Evolutionary conservation across 64 coral and sea anemone species (phyloP).

Genomic region (Montipora efflorescens): DNA sequence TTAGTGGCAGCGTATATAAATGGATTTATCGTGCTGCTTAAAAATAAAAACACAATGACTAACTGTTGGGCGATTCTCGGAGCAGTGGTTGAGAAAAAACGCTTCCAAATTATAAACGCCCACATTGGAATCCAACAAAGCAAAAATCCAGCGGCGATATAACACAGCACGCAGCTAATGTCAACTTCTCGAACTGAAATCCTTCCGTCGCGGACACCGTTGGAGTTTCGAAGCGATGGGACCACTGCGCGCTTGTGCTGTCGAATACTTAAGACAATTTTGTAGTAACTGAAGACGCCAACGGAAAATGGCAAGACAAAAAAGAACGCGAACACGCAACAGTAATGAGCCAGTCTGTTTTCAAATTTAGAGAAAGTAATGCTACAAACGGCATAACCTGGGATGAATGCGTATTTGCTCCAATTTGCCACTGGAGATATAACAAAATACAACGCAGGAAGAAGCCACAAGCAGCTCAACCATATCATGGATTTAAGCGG

Average conservation of each 20-base stretch:
- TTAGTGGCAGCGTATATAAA: constrained; percentile 11
- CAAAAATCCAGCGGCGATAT: background rate
- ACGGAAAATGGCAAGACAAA: background rate
- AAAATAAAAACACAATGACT: background rate
- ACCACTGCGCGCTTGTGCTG: background rate
- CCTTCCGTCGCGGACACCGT: background rate
- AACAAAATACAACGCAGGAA: background rate
- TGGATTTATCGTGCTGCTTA: constrained; percentile 24
- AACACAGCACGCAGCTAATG: background rate
- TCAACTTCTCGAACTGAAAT: constrained; percentile 14
- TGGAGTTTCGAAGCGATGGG: background rate
- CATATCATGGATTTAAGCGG: background rate
- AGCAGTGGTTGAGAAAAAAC: background rate
- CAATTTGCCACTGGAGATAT: background rate
- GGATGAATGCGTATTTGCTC: background rate
- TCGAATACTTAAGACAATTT: background rate
- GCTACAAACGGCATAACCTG: constrained; percentile 12
- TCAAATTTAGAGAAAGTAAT: background rate
- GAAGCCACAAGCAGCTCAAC: constrained; percentile 16
- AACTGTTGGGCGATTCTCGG: constrained; percentile 5
- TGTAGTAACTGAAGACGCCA: constrained; percentile 20
- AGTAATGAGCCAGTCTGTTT: constrained; percentile 20
- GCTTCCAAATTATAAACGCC: background rate
- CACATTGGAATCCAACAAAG: constrained; percentile 17
- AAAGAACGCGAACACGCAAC: background rate